A percentile compares a stretch with the other conserved stretches of the same genome.
phyloP scores from a whole-genome alignment of 1,140 invertebrate genomes.

The Calephelis virginiensis region DNA sequence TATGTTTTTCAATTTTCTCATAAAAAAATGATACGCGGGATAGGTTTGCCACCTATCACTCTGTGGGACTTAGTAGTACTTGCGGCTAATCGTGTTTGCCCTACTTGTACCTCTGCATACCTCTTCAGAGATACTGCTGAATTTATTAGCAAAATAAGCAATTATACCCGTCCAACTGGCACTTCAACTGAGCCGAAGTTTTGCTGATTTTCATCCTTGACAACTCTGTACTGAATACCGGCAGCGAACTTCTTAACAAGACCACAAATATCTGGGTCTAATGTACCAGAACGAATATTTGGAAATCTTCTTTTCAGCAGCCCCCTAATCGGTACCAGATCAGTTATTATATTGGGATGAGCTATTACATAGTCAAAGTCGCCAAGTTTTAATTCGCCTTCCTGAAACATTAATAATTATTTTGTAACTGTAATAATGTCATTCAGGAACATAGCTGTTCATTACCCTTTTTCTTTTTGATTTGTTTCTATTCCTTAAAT shows the following conservation, averaged over 20 bases:
- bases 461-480: too few relatives aligned
- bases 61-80: too few relatives aligned
- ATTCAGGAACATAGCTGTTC: too few relatives aligned
- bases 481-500: too few relatives aligned
- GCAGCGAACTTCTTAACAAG: constrained; percentile 82
- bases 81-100: too few relatives aligned
- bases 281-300: constrained; percentile 82
- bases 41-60: too few relatives aligned
- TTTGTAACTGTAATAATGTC: too few relatives aligned
- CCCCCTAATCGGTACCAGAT: constrained; percentile 85
- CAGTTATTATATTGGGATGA: constrained; percentile 87
- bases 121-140: not conserved
- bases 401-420: constrained; percentile 58
- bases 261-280: constrained; percentile 80
- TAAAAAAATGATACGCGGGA: too few relatives aligned
- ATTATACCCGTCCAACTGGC: constrained; percentile 83
- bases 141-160: not conserved
- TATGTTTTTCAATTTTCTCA: too few relatives aligned
- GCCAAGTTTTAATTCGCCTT: constrained; percentile 82
- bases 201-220: constrained; percentile 82
- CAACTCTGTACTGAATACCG: constrained; percentile 83
- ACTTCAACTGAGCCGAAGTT: constrained; percentile 84
- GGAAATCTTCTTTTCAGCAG: constrained; percentile 88
- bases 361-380: constrained; percentile 87
- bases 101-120: too few relatives aligned